Evolutionary conservation across 2,797 vertebrate genomes (phyloP).

Genomic region (Melopsittacus undulatus): DNA sequence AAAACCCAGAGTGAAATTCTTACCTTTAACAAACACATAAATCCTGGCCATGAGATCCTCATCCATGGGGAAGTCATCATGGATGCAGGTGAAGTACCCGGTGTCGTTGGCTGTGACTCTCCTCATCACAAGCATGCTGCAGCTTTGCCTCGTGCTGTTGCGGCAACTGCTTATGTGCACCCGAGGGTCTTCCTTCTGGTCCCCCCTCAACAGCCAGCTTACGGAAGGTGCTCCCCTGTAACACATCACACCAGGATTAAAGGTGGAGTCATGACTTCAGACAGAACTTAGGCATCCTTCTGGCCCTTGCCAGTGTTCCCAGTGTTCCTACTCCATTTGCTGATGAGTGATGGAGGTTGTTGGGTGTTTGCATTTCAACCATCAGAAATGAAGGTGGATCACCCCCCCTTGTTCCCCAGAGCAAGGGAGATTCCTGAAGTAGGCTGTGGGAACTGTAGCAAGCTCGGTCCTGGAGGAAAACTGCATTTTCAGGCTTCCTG

Average conservation of each 20-base stretch:
- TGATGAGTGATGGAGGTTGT: background rate
- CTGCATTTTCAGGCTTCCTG: background rate
- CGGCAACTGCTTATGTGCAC: constrained; percentile 72
- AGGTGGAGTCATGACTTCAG: background rate
- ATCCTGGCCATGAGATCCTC: constrained; percentile 42
- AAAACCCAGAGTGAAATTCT: background rate
- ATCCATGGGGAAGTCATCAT: background rate
- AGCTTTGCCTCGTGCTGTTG: constrained; percentile 42
- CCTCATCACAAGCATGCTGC: constrained; percentile 80
- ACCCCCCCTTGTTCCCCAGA: background rate
- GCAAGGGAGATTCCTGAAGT: background rate
- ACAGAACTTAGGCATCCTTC: rapidly evolving
- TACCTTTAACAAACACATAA: constrained; percentile 88
- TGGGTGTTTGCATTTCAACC: background rate
- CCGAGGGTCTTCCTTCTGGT: constrained; percentile 43
- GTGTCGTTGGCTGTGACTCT: constrained; percentile 78
- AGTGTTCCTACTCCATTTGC: background rate
- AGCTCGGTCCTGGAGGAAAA: background rate
- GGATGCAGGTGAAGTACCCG: constrained; percentile 81
- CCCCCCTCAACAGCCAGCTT: constrained; percentile 77
- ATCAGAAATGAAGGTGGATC: background rate
- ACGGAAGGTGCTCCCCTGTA: constrained; percentile 79
- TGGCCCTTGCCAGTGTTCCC: background rate
- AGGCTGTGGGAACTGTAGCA: background rate
- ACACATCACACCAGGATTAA: background rate